A percentile compares a stretch with the other conserved stretches of the same genome.
Evolutionary conservation across 2,888 invertebrate genomes (phyloP).

Genomic region (Acrocera orbiculus): DNA sequence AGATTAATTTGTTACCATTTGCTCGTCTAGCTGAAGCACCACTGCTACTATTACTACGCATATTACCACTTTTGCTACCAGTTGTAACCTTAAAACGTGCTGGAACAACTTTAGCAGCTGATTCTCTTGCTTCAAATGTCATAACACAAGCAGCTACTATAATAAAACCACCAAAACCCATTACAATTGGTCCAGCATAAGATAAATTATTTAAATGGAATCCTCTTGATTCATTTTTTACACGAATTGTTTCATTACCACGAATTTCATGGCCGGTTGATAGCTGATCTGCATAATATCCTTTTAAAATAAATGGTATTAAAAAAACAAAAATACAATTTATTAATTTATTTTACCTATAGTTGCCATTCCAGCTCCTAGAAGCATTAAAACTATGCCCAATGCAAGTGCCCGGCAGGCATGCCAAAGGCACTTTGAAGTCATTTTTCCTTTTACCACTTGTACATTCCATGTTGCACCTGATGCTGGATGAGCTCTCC

Average conservation of each 20-base stretch:
- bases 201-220: conserved; percentile 78
- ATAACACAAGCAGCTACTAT: conserved; percentile 95
- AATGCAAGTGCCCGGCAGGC: conserved; percentile 82
- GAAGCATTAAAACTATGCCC: conserved; percentile 68
- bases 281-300: conserved; percentile 68
- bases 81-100: conserved; percentile 43
- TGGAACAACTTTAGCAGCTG: conserved; percentile 80
- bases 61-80: conserved; percentile 17
- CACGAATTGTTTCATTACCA: conserved; percentile 58
- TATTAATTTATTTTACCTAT: conserved; percentile 41
- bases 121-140: conserved; percentile 95
- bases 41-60: conserved; percentile 26
- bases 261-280: conserved; percentile 61
- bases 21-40: conserved; percentile 25
- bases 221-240: conserved; percentile 66
- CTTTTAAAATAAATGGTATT: conserved; percentile 28
- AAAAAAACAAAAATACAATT: neutral
- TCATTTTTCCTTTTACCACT: conserved; percentile 75
- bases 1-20: conserved; percentile 27
- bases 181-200: conserved; percentile 92
- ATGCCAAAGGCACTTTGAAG: conserved; percentile 80
- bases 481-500: conserved; percentile 57
- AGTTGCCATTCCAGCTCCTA: conserved; percentile 85
- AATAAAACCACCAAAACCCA: conserved; percentile 94
- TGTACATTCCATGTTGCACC: conserved; percentile 75